Conservation (phyloP, 2,888 invertebrate species). For the Torymus aiolomorphi region DNA sequence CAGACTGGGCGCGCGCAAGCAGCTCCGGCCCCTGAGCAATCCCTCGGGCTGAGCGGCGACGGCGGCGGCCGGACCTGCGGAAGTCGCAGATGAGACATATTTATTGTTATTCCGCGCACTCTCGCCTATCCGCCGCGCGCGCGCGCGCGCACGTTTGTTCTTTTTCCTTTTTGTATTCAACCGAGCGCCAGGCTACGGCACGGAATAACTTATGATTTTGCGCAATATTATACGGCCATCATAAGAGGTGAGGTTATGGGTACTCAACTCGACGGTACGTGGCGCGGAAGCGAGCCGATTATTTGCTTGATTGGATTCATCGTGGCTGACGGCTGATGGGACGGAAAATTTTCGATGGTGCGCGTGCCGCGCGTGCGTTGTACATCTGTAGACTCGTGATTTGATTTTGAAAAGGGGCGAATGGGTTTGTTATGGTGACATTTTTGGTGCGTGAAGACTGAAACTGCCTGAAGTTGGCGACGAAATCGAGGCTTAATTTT, state of each 20-base stretch:
- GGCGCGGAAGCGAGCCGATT: conserved; percentile 59
- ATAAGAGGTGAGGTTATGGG: conserved; percentile 31
- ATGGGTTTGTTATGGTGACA: too few species aligned
- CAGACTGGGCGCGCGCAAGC: too few species aligned
- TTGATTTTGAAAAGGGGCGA: too few species aligned
- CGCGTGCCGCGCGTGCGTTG: too few species aligned
- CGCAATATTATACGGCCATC: too few species aligned
- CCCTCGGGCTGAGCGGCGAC: conserved; percentile 14
- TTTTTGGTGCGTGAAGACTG: too few species aligned
- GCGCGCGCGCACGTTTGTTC: too few species aligned
- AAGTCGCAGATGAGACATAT: conserved; percentile 22
- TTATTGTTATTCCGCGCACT: conserved; percentile 7
- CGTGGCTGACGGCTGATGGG: background rate
- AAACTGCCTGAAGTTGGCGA: too few species aligned
- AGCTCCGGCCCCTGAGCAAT: too few species aligned
- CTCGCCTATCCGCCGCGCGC: background rate
- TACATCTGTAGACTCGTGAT: too few species aligned
- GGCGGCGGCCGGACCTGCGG: conserved; percentile 22
- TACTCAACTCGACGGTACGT: conserved; percentile 58
- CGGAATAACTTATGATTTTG: conserved; percentile 26
- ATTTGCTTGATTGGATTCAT: conserved; percentile 68
- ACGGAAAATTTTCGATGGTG: too few species aligned
- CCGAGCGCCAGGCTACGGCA: background rate
- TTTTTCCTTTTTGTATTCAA: conserved; percentile 22
- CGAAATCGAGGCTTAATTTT: too few species aligned